Evolutionary conservation across 1,140 invertebrate species (phyloP).

Genomic region (Calycopis cecrops): DNA sequence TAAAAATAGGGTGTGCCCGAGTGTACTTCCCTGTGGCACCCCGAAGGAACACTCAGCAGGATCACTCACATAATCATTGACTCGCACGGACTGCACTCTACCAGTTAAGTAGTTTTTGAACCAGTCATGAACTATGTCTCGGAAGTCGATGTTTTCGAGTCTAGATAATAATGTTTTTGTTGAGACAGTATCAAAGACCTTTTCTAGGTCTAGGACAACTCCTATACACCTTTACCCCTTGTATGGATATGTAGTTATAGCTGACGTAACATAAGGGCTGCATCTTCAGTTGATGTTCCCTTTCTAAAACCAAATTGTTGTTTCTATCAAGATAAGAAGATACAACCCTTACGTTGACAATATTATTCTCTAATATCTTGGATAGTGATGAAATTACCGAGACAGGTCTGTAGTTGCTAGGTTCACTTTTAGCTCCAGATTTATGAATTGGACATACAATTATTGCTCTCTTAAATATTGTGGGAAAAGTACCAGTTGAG

Average conservation of each 20-base stretch:
- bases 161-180: slow-evolving; percentile 1
- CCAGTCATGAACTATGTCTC: not conserved
- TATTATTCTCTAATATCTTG: too few relatives aligned
- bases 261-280: not conserved
- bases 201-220: not conserved
- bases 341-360: too few relatives aligned
- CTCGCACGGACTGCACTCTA: not conserved
- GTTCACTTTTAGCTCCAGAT: too few relatives aligned
- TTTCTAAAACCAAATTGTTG: too few relatives aligned
- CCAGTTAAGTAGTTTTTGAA: not conserved
- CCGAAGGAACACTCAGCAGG: not conserved
- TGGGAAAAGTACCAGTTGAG: slow-evolving; percentile 15
- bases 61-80: not conserved
- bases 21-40: slow-evolving; percentile 4
- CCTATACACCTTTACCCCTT: too few relatives aligned
- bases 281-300: slow-evolving; percentile 3
- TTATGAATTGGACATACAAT: not conserved
- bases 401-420: slow-evolving; percentile 5
- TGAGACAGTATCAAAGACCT: not conserved
- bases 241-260: too few relatives aligned
- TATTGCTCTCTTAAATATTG: slow-evolving; percentile 15
- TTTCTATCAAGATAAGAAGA: too few relatives aligned
- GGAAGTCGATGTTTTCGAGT: not conserved
- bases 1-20: not conserved
- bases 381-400: not conserved